Evolutionary conservation across 2,113 vertebrate species (phyloP), one percentile per base, ranked within the genome.

Genomic region (Synodontis membranacea): DNA sequence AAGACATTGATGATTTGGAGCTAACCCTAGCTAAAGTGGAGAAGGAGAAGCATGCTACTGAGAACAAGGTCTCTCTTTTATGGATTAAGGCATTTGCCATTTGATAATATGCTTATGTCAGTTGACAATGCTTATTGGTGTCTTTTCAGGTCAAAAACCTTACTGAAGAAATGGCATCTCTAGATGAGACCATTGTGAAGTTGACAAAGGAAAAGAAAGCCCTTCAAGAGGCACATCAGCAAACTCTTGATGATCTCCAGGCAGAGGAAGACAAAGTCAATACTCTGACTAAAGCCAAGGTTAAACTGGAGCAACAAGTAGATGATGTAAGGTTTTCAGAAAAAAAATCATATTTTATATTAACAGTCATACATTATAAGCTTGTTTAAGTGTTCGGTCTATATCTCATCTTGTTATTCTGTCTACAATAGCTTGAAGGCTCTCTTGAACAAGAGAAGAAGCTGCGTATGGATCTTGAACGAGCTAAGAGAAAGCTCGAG

Each of bases 361-460:
- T n/a, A 44, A 46, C 25, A 82, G 6, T 10, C 25, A 42, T 56
- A 64, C 31, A 80, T 28, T 58, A 12, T n/a, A n/a, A n/a, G n/a
- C n/a, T 25, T 56, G 11, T 56, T 6, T 21, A 50, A 34, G 28
- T 66, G 44, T 9, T 50, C 11, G 25, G 64, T 19, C 60, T 64
- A 14, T 64, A 44, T 42, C 12, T 19, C 7, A 4, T 21, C 28
- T 28, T 62, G 12, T 7, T 5, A 50, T 80, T 70, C 34, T 86
- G 66, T 82, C 12, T 23, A 72, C 11, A 74, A n/a, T 48, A 93
- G 88, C 79, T 90, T 21, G 89, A 94, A 34, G 91, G 91, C 58
- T 93, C 91, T 44, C 88, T 89, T 62, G 91, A 95, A 78, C 86
- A 94, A 88, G 93, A 93, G 88, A 94, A 94, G 88, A 93, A 93